A percentile compares a stretch with the other conserved stretches of the same genome.
Evolutionary conservation across 2,888 invertebrate genomes (phyloP).

Genomic region (Listrodromus nycthemerus): DNA sequence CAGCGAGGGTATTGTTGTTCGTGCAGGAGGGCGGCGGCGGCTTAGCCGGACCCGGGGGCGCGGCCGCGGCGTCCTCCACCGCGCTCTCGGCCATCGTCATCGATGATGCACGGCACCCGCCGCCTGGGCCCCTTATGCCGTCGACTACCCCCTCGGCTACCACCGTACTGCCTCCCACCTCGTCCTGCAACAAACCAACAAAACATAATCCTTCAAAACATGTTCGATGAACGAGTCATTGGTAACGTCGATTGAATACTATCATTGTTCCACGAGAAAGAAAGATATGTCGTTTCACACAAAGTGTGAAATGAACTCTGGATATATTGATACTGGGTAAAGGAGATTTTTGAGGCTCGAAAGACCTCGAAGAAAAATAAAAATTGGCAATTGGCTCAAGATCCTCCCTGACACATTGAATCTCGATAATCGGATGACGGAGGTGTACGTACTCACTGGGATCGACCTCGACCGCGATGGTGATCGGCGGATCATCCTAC

Average conservation of each 20-base stretch:
- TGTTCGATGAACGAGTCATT: background rate
- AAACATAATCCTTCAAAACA: background rate
- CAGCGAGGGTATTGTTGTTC: slow-evolving; percentile 87
- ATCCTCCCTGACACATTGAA: background rate
- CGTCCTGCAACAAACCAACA: slow-evolving; percentile 78
- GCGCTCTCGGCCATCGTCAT: slow-evolving; percentile 92
- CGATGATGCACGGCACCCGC: slow-evolving; percentile 84
- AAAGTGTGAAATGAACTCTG: too few relatives aligned
- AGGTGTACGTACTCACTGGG: slow-evolving; percentile 11
- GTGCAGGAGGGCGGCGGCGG: slow-evolving; percentile 85
- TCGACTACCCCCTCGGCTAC: slow-evolving; percentile 82
- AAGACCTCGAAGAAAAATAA: background rate
- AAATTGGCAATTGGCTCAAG: background rate
- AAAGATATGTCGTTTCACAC: too few relatives aligned
- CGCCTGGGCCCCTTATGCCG: slow-evolving; percentile 84
- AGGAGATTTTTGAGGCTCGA: too few relatives aligned
- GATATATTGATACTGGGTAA: too few relatives aligned
- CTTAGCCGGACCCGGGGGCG: slow-evolving; percentile 85
- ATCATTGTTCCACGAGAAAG: too few relatives aligned
- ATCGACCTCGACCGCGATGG: background rate
- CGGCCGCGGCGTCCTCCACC: slow-evolving; percentile 87
- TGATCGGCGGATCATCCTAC: background rate
- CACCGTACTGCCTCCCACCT: slow-evolving; percentile 82
- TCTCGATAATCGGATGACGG: slow-evolving; percentile 5
- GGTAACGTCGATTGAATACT: too few relatives aligned